Evolutionary conservation across 2,888 invertebrate genomes (phyloP), one percentile per base, ranked within the genome.

Genomic region (Stratiomys singularior): DNA sequence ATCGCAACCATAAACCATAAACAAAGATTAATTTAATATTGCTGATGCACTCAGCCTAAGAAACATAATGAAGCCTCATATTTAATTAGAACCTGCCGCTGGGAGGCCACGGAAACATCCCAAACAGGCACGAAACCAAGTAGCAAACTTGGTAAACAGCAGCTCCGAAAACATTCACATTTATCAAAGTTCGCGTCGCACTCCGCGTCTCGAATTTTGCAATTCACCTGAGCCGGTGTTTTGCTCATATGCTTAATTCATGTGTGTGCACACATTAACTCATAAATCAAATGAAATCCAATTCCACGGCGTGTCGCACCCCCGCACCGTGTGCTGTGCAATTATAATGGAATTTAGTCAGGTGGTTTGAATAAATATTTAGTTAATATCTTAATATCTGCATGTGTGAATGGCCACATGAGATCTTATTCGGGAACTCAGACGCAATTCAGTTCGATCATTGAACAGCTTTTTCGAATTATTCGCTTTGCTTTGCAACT

Each of bases 261-360:
- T 5, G 37, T 5, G 9, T 37, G 37, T 37, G 3, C 9, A 9
- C 9, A 37, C 9, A 37, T 37, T n/a, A 56, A 56, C 21, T 25
- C 21, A 25, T 60, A 5, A 5, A 60, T 23, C 11, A 23, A 2
- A 60, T 60, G 37, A 37, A 37, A 60, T 25, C 13, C 58, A 18
- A 52, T 18, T 52, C 52, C 37, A 37, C 37, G 9, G 37, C 37
- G 37, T 4, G 52, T 52, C 18, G 2, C 64, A 15, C 64, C 23
- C 30, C n/a, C 15, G 13, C n/a, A 21, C 60, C 7, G 23, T 1
- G 23, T 21, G 64, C 23, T 28, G 25, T 4, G 28, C 64, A 15
- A 64, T 30, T 64, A 64, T 30, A 28, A 28, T 64, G 64, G n/a
- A 64, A 64, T 64, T 64, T 64, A 5, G n/a, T 64, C 64, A 64